Base-by-base conservation (phyloP, 2,797 vertebrate genomes). In the Xiphophorus birchmanni region DNA sequence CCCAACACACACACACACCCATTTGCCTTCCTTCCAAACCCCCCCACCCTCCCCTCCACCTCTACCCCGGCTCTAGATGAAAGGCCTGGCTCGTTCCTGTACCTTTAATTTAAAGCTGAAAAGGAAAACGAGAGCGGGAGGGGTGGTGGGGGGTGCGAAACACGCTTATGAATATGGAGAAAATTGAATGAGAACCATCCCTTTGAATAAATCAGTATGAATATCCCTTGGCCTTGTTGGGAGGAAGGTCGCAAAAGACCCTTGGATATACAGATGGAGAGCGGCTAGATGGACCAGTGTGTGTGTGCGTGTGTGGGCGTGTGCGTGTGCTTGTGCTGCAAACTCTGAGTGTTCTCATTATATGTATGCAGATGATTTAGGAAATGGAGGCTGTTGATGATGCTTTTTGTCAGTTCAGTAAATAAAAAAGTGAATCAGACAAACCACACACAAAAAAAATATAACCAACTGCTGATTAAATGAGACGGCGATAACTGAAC, bases 31-130 rank as follows among this genome's bases (percentile, higher is more conserved):
- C 85, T 86, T 86, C 86, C 77, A 86, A 89, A 78, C 84, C 90
- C 83, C 86, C 77, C 73, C 90, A 71, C 67, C 3, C 21, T 42
- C 17, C 67, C 67, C 42, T 72, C 69, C 69, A 72, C 69, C 69
- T 72, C 92, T 80, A 86, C 90, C 90, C 85, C 87, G 89, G 86
- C 75, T 74, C 81, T 90, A 97, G 95, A 96, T 96, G 94, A 97
- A 97, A 97, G 95, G 90, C 94, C 93, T 94, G 93, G 92, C 94
- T 96, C 92, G 89, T 95, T 94, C 94, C 87, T 95, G 92, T 94
- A 92, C 86, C 95, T 96, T 96, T 95, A 94, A 96, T 96, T 96
- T 93, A 92, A 96, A 95, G 94, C 94, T 92, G 91, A 96, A 96
- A 96, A 90, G 94, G 94, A 89, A 94, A 94, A 88, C 81, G 79